phyloP scores from a whole-genome alignment of 2,113 vertebrate species.

The Ibidorhyncha struthersii region DNA sequence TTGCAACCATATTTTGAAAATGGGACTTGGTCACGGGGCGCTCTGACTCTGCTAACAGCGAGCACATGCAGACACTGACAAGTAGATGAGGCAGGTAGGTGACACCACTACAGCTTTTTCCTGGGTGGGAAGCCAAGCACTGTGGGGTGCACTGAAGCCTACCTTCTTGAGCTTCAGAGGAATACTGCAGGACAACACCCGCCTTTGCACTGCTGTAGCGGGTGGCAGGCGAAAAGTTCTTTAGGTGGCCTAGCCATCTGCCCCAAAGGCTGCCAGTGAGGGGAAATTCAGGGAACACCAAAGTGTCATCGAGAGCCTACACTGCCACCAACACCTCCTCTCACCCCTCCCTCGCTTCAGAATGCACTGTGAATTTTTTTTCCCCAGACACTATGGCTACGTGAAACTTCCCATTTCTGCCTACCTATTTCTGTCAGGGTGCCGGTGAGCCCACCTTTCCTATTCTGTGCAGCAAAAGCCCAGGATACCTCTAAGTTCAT shows the following conservation, averaged over 20 bases:
- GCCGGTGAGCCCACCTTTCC: background rate
- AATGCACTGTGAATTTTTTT: background rate
- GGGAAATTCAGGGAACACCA: background rate
- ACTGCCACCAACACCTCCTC: background rate
- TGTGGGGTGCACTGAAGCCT: background rate
- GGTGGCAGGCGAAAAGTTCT: background rate
- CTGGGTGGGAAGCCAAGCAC: background rate
- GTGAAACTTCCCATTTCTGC: background rate
- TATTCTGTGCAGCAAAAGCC: background rate
- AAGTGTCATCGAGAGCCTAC: background rate
- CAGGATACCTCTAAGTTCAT: background rate
- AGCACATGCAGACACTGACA: background rate
- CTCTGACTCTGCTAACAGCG: background rate
- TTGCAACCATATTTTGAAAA: background rate
- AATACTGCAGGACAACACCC: background rate
- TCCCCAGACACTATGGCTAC: background rate
- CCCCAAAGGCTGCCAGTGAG: background rate
- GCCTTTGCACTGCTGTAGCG: fast-evolving
- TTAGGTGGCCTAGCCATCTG: background rate
- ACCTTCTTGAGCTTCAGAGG: background rate
- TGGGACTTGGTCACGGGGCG: fast-evolving
- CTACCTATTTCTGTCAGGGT: background rate
- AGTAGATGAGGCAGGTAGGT: background rate
- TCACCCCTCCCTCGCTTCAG: background rate
- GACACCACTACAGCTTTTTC: background rate